A percentile compares a stretch with the other conserved stretches of the same genome.
Evolutionary conservation across 1,140 invertebrate genomes (phyloP).

Genomic region (Gryllus bimaculatus): DNA sequence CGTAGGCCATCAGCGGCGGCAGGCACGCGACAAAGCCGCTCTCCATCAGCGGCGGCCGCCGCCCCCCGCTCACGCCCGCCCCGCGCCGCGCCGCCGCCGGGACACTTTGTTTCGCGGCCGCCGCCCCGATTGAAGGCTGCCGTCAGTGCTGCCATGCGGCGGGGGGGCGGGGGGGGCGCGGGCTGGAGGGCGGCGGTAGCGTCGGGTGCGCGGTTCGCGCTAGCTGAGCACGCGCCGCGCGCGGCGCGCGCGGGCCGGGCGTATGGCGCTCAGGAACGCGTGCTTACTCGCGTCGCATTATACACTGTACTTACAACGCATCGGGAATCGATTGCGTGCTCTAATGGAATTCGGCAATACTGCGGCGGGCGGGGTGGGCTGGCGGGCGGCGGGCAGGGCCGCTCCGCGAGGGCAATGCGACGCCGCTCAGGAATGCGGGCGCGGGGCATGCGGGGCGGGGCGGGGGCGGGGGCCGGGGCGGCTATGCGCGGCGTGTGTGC

Average conservation of each 20-base stretch:
- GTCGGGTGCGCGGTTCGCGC: neutral
- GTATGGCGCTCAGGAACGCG: neutral
- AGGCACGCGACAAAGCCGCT: neutral
- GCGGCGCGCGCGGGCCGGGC: no score
- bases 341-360: neutral
- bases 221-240: neutral
- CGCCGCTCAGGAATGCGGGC: neutral
- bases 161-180: no score
- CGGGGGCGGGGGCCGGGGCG: no score
- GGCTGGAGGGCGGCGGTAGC: neutral
- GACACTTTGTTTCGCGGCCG: neutral
- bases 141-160: neutral
- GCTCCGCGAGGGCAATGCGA: neutral
- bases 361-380: neutral
- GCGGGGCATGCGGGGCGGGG: no score
- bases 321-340: neutral
- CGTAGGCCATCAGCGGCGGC: neutral
- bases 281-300: neutral
- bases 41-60: neutral
- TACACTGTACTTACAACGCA: neutral
- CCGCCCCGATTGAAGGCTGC: neutral
- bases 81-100: no score
- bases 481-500: no score
- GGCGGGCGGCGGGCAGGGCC: no score
- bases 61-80: no score